Conservation (phyloP, 2,113 vertebrate species). For the Phrynosoma blainvillii region DNA sequence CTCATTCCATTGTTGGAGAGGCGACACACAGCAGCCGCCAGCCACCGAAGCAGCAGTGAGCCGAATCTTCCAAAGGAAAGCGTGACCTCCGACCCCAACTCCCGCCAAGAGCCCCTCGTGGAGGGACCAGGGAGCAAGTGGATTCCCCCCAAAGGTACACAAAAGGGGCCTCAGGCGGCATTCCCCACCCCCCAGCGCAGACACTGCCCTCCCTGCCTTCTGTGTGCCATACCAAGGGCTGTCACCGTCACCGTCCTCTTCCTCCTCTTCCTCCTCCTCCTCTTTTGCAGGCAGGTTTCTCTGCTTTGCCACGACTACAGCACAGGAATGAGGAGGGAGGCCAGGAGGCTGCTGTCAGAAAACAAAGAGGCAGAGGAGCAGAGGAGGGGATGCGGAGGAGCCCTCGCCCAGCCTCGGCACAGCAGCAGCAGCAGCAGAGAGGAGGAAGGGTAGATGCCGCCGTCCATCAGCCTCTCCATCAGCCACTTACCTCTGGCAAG, state of each 20-base stretch:
- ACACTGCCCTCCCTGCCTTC: background rate
- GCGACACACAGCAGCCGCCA: too few relatives aligned
- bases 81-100: background rate
- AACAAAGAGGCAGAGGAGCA: constrained; percentile 62
- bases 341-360: constrained; percentile 65
- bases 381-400: constrained; percentile 42
- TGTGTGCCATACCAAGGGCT: constrained; percentile 47
- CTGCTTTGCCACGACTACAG: background rate
- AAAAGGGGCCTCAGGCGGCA: too few relatives aligned
- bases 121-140: background rate
- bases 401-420: background rate
- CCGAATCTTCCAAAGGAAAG: background rate
- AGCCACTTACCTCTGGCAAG: too few relatives aligned
- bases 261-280: too few relatives aligned
- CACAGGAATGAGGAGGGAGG: constrained; percentile 55
- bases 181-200: too few relatives aligned
- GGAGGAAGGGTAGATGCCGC: background rate
- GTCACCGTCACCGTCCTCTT: too few relatives aligned
- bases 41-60: too few relatives aligned
- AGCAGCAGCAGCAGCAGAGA: too few relatives aligned
- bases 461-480: background rate
- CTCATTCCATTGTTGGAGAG: too few relatives aligned
- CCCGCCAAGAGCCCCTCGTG: background rate
- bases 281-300: too few relatives aligned
- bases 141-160: background rate